phyloP scores from a whole-genome alignment of 2,113 vertebrate genomes.

The Bubo scandiacus region DNA sequence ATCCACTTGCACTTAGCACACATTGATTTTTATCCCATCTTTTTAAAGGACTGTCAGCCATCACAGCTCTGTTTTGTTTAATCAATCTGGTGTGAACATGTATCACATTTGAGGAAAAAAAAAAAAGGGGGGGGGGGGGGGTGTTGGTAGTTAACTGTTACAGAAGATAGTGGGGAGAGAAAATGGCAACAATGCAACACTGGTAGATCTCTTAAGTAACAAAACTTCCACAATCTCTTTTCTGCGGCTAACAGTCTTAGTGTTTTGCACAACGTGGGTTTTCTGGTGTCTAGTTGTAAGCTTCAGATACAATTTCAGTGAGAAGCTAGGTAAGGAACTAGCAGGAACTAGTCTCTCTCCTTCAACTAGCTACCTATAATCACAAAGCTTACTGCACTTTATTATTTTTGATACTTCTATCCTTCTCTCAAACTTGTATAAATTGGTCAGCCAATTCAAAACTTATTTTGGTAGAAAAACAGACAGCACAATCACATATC shows the following conservation, averaged over 20 bases:
- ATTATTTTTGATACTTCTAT: neutral
- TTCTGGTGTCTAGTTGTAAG: neutral
- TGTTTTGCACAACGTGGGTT: neutral
- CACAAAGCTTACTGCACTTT: neutral
- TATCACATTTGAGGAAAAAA: neutral
- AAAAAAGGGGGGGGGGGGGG: fast-evolving
- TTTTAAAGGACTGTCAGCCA: neutral
- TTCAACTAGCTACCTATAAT: neutral
- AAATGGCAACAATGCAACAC: neutral
- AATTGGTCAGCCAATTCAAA: neutral
- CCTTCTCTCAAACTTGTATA: neutral
- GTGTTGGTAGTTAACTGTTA: neutral
- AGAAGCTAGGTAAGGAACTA: neutral
- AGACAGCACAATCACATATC: neutral
- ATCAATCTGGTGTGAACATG: neutral
- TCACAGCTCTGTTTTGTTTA: neutral
- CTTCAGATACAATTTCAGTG: neutral
- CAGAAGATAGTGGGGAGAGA: neutral
- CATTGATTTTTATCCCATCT: neutral
- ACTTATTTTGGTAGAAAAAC: neutral
- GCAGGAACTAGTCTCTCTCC: neutral
- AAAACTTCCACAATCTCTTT: neutral
- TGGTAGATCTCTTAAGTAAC: neutral
- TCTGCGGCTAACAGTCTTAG: neutral
- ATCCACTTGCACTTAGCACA: neutral